Evolutionary conservation across 2,888 invertebrate species (phyloP), one percentile per base, ranked within the genome.

Genomic region (Leucania comma): DNA sequence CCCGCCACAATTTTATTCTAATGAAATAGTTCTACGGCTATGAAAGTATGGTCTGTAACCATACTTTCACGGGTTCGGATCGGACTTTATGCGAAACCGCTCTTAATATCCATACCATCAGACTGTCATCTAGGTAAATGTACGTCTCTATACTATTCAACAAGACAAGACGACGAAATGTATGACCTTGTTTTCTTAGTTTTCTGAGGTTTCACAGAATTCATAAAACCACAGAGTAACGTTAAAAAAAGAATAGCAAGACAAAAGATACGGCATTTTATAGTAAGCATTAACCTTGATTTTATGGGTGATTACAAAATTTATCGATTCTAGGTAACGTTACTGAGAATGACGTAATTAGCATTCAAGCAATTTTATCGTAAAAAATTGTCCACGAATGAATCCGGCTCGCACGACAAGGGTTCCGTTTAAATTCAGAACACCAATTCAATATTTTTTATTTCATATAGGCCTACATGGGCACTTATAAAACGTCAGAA

Each of bases 221-320:
- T 9, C 17, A n/a, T 17, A 53, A 12, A 26, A 58, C 46, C 38
- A 69, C 48, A 50, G 53, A 70, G 10, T 9, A 29, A 5, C 9
- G 1, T 29, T 58, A 29, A 56, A 64, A 76, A 62, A 59, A 38
- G 22, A 50, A 46, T 20, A 50, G 24, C 22, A 59, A 72, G 62
- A 66, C 53, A 29, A 62, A 75, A 53, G 29, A 53, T 22, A 24
- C 26, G 12, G 8, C 1, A 20, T 63, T 77, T 64, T 61, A 73
- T 64, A 50, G 68, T 69, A 80, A 75, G 83, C 74, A 82, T 88
- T 87, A 83, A 78, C 80, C 77, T 71, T 57, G 72, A 72, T 78
- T 86, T 86, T 86, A 87, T 85, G 70, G 72, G 72, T 73, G 77
- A 79, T 83, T 84, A 77, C 76, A 83, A 83, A 83, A 80, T 86